Conservation (phyloP, 2,113 vertebrate species). For the Macrotus californicus region DNA sequence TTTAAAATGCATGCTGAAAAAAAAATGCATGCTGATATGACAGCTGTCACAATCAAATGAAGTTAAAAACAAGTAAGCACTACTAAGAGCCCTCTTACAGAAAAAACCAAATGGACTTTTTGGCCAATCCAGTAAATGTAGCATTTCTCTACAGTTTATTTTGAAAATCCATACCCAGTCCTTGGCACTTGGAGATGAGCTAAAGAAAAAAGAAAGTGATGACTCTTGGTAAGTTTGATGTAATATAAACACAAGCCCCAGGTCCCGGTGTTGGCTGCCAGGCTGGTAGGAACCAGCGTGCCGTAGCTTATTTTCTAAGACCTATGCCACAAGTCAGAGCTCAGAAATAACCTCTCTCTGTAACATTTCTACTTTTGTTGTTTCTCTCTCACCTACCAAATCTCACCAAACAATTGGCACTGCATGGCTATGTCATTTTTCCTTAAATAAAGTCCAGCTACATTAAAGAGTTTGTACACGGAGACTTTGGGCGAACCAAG, state of each 20-base stretch:
- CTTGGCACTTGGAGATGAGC: not conserved
- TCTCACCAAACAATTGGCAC: not conserved
- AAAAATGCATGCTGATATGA: too few species aligned
- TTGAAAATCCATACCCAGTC: not conserved
- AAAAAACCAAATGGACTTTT: too few species aligned
- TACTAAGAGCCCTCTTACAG: too few species aligned
- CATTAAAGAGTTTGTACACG: slow-evolving; percentile 97
- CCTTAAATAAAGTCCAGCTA: slow-evolving; percentile 87
- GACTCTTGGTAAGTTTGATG: not conserved
- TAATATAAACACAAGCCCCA: not conserved
- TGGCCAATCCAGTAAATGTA: not conserved
- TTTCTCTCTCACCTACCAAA: not conserved
- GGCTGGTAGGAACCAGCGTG: not conserved
- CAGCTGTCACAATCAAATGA: too few species aligned
- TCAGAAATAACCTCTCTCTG: not conserved
- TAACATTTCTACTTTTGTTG: not conserved
- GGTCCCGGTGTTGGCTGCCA: not conserved
- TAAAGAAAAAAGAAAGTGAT: not conserved
- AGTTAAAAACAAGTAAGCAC: too few species aligned
- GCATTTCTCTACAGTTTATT: not conserved
- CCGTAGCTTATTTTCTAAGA: not conserved
- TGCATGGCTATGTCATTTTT: slow-evolving; percentile 13
- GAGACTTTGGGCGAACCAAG: slow-evolving; percentile 96
- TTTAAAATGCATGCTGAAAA: too few species aligned
- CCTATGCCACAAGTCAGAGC: not conserved